phyloP scores from a whole-genome alignment of 2,888 invertebrate genomes.

The Synanthedon vespiformis region DNA sequence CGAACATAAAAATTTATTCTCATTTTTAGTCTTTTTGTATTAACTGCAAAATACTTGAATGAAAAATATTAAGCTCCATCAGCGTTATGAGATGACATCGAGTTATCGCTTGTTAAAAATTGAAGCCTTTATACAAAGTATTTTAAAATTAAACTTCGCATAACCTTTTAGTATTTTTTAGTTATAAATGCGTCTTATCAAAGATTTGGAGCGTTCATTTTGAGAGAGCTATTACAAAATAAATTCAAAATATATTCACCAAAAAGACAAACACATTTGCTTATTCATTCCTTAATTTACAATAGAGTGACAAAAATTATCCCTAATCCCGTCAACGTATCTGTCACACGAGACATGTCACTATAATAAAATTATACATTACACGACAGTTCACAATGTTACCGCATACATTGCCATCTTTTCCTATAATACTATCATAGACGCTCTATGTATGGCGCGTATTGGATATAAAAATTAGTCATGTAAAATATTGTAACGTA shows the following conservation, averaged over 20 bases:
- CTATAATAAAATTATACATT: neutral
- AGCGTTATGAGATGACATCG: neutral
- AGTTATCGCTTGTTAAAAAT: conserved; percentile 1
- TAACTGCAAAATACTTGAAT: neutral
- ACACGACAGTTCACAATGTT: neutral
- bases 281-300: conserved; percentile 1
- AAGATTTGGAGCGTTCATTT: too few species aligned
- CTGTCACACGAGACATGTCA: conserved; percentile 2
- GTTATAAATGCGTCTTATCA: too few species aligned
- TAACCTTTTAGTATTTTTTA: too few species aligned
- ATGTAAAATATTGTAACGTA: neutral
- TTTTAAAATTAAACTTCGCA: neutral
- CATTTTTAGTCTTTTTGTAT: neutral
- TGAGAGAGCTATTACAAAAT: too few species aligned
- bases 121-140: neutral
- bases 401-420: neutral
- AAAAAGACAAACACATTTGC: conserved; percentile 1
- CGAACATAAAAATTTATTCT: too few species aligned
- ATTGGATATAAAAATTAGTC: too few species aligned
- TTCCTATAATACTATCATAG: neutral
- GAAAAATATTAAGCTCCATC: neutral
- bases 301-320: conserved; percentile 4
- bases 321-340: conserved; percentile 3
- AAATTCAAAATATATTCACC: too few species aligned
- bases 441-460: too few species aligned